Base-by-base conservation (phyloP, 2,888 invertebrate genomes). In the Phyllotreta cruciferae region DNA sequence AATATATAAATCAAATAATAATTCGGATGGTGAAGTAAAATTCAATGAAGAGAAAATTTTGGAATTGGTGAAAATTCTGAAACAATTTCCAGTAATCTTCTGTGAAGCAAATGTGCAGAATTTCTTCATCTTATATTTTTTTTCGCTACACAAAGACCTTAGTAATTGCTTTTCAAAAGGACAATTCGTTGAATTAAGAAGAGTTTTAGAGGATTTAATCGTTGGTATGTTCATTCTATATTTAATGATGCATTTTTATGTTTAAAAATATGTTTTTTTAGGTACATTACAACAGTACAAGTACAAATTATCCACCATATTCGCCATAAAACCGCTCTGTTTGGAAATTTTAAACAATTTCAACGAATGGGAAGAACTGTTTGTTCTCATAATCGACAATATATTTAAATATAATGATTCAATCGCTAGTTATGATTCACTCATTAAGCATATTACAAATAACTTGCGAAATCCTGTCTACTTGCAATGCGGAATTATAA, bases 111-210 rank as follows among this genome's bases (percentile, higher is more conserved):
- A 68, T 13, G 52, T 73, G 3, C 76, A 76, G 60, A 72, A 74
- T 58, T 62, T 74, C 42, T 66, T 72, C 36, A 67, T 78, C 5
- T 53, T 79, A 10, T 77, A 75, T 68, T 66, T 80, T 9, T 67
- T 75, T 55, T 68, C 76, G 7, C 60, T 80, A 35, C 72, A 74
- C 52, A 72, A 63, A 56, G 78, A 79, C 68, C 56, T 78, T 35
- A 64, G 56, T 14, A 14, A 41, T 34, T 57, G 64, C 41, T 63
- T 70, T 47, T 60, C 13, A 6, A 63, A 52, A 47, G 62, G 63
- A 14, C 60, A 67, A 41, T 62, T 56, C 37, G 60, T 24, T 11
- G 54, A 49, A 8, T 11, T 70, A 7, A 62, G 64, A 57, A 34
- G 14, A 6, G 36, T 35, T 36, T 34, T 66, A 13, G 73, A 71